A percentile compares a stretch with the other conserved stretches of the same genome.
These are phyloP conservation scores for Notarius lentiginosus DNA, from an alignment of 2,113 vertebrate species.

Conservation along the genomic window DNA sequence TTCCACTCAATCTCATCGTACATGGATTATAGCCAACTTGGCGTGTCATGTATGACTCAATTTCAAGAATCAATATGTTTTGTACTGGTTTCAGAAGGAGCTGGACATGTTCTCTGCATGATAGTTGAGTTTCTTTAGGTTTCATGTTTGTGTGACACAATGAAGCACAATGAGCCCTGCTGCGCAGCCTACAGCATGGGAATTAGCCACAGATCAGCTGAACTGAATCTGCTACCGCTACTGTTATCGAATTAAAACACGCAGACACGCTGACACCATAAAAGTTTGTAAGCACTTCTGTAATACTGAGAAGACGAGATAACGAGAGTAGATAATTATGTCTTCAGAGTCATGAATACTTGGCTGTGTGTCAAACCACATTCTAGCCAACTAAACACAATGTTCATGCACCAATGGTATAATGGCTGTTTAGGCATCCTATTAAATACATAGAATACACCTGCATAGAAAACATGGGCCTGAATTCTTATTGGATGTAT, in stretches of 20 bases:
- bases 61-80: too few species aligned
- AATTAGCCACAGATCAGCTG: background rate
- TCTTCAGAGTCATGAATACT: background rate
- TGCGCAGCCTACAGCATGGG: background rate
- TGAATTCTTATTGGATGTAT: background rate
- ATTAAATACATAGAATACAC: background rate
- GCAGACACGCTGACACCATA: background rate
- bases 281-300: background rate
- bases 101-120: background rate
- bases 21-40: too few species aligned
- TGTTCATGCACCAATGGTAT: background rate
- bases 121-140: background rate
- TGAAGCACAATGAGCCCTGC: background rate
- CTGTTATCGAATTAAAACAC: background rate
- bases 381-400: background rate
- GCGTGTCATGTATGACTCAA: too few species aligned
- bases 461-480: background rate
- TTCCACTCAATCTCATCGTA: too few species aligned
- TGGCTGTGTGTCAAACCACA: slow-evolving; percentile 6
- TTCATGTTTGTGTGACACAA: background rate
- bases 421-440: background rate
- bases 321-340: background rate
- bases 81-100: too few species aligned
- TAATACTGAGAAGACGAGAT: background rate
- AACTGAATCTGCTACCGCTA: background rate